These are phyloP conservation scores for Molanna angustata DNA, from an alignment of 2,888 invertebrate genomes.

Conservation along the genomic window DNA sequence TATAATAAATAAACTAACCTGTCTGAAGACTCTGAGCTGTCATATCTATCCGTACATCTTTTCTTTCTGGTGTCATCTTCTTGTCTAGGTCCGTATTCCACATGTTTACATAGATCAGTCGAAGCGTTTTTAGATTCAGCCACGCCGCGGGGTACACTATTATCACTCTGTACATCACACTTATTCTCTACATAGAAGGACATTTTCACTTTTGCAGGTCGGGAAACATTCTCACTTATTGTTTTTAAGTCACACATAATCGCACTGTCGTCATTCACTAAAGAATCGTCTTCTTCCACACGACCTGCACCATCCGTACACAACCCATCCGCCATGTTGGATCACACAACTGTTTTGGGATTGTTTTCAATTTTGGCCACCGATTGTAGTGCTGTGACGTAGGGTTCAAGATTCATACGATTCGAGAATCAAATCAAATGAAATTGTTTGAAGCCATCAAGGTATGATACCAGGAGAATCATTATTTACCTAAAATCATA, in stretches of 20 bases:
- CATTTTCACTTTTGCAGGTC: conserved; percentile 48
- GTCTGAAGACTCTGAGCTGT: conserved; percentile 92
- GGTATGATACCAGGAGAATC: too few species aligned
- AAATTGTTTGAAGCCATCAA: too few species aligned
- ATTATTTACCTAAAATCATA: too few species aligned
- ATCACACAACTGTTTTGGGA: conserved; percentile 62
- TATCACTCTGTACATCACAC: conserved; percentile 55
- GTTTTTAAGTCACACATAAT: conserved; percentile 51
- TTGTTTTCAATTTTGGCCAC: conserved; percentile 37
- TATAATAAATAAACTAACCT: conserved; percentile 60
- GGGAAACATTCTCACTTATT: conserved; percentile 50
- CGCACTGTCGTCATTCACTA: conserved; percentile 50
- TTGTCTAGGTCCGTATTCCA: conserved; percentile 39
- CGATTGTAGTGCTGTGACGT: too few species aligned
- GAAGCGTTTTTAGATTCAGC: conserved; percentile 41
- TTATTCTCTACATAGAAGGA: conserved; percentile 52
- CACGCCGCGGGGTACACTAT: conserved; percentile 55
- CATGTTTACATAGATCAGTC: conserved; percentile 35
- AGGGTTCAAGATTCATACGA: too few species aligned
- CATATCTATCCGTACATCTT: conserved; percentile 87
- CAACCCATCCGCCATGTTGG: conserved; percentile 83
- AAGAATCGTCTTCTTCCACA: conserved; percentile 56
- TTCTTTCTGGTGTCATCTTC: conserved; percentile 69
- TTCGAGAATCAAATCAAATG: too few species aligned
- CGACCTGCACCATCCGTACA: conserved; percentile 60